Evolutionary conservation across 2,888 invertebrate species (phyloP), one percentile per base, ranked within the genome.

Genomic region (Marronus borbonicus): DNA sequence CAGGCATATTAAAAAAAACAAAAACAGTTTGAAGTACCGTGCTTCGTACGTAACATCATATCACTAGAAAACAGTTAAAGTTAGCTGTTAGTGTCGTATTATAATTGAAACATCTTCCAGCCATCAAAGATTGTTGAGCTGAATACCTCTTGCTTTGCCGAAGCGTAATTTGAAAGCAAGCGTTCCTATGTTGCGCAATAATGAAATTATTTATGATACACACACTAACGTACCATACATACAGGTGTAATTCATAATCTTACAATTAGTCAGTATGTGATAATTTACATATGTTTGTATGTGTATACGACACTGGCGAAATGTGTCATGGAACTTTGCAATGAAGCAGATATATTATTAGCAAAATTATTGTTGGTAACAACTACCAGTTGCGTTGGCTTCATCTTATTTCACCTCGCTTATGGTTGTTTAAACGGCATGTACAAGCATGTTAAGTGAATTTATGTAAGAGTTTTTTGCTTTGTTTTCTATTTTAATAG

Each of bases 51-150:
- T 20, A 58, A 58, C 55, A 58, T 58, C 55, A 8, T 58, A 58
- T 58, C 20, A 58, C n/a, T 58, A 3, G 55, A 5, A 17, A 58
- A 58, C 17, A 24, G 20, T 20, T 17, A 17, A 20, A 20, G 24
- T 58, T 5, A 17, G 55, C 55, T 58, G 55, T 17, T n/a, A 20
- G 55, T 8, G 20, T 20, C 20, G 4, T 2, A 52, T n/a, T 17
- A 20, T 58, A 58, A 58, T 58, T 58, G 55, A 58, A 55, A 58
- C 55, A 58, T 58, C 55, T 58, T 58, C 55, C 1, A 58, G 55
- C 55, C n/a, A 58, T 58, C 20, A 58, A 20, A 58, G 55, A 20
- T 58, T 7, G 17, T 58, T 7, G 55, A 3, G 20, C 3, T 58
- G n/a, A 17, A 20, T 58, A 20, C 55, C 20, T 20, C 8, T 17